Evolutionary conservation across 1,140 invertebrate genomes (phyloP).

Genomic region (Rhagoletis pomonella): DNA sequence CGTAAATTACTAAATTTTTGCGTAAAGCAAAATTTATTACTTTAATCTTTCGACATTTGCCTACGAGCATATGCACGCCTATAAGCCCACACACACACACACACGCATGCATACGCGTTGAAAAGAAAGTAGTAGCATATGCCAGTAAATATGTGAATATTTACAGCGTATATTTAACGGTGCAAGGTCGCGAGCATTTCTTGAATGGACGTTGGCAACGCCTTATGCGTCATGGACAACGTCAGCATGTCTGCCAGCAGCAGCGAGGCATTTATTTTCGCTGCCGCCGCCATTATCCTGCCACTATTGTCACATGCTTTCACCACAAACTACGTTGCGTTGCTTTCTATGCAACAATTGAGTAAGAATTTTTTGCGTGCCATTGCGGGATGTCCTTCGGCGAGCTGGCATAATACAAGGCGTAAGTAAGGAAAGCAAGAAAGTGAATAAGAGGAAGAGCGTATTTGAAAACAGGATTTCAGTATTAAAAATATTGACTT

Average conservation of each 20-base stretch:
- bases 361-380: not conserved
- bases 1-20: slow-evolving; percentile 19
- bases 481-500: slow-evolving; percentile 24
- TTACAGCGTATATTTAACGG: not conserved
- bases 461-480: not conserved
- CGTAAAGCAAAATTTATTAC: slow-evolving; percentile 21
- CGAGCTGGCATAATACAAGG: not conserved
- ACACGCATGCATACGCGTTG: not conserved
- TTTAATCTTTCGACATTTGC: slow-evolving; percentile 35
- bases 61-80: slow-evolving; percentile 22
- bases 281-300: not conserved
- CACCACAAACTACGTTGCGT: not conserved
- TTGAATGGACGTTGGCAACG: slow-evolving; percentile 25
- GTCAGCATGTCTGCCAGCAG: slow-evolving; percentile 44
- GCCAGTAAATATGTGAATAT: not conserved
- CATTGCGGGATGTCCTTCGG: slow-evolving; percentile 9
- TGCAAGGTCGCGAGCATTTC: slow-evolving; percentile 27
- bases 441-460: not conserved
- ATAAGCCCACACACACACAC: not conserved
- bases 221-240: slow-evolving; percentile 46
- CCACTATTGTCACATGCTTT: slow-evolving; percentile 9
- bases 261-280: not conserved
- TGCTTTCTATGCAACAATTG: slow-evolving; percentile 5
- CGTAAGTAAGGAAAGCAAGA: not conserved
- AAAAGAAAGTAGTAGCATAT: not conserved